Evolutionary conservation across 2,888 invertebrate species (phyloP).

Genomic region (Cyclophora albipunctata): DNA sequence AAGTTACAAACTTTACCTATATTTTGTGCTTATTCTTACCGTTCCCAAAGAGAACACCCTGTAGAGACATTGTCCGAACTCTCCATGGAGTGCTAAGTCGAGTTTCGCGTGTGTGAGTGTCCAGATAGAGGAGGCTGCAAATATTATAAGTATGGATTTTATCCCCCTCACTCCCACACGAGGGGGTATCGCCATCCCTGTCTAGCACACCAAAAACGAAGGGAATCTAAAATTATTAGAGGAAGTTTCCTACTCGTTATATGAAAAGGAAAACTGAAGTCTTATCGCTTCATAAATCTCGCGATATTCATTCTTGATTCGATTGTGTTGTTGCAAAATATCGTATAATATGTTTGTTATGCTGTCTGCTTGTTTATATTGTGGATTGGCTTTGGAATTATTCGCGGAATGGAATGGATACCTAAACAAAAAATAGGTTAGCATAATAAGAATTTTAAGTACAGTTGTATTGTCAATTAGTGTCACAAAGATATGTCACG

Average conservation of each 20-base stretch:
- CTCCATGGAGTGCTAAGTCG: constrained; percentile 68
- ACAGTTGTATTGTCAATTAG: too few relatives aligned
- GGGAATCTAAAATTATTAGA: constrained; percentile 58
- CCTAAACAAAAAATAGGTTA: too few relatives aligned
- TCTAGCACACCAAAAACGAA: constrained; percentile 55
- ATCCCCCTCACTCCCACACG: constrained; percentile 38
- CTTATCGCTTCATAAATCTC: constrained; percentile 61
- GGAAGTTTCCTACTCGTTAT: constrained; percentile 44
- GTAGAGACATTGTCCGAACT: constrained; percentile 41
- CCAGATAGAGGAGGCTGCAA: constrained; percentile 64
- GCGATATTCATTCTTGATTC: constrained; percentile 38
- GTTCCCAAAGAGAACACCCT: constrained; percentile 27
- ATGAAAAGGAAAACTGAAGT: constrained; percentile 62
- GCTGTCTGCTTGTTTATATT: constrained; percentile 20
- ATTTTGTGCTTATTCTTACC: too few relatives aligned
- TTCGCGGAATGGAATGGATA: not conserved
- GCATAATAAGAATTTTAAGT: too few relatives aligned
- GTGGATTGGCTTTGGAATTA: not conserved
- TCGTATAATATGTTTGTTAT: constrained; percentile 25
- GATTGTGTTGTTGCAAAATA: constrained; percentile 44
- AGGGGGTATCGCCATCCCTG: constrained; percentile 29
- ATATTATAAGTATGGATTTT: constrained; percentile 76
- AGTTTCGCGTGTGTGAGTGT: constrained; percentile 52
- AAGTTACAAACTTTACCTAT: too few relatives aligned
- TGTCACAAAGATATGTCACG: too few relatives aligned